These are phyloP conservation scores for Deilephila porcellus DNA, from an alignment of 2,888 invertebrate species.

Conservation along the genomic window DNA sequence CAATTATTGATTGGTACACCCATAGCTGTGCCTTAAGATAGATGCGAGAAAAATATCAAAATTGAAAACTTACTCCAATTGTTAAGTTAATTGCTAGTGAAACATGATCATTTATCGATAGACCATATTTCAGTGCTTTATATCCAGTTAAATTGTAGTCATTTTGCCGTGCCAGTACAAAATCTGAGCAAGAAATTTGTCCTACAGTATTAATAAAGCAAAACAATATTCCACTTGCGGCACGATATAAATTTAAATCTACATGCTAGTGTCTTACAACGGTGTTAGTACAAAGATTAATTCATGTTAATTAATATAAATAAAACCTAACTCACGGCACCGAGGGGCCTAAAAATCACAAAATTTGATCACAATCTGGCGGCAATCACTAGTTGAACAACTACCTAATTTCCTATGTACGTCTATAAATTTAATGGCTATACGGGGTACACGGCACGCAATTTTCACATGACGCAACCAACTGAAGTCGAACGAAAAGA, in stretches of 20 bases:
- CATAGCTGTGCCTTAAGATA: too few relatives aligned
- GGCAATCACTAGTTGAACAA: constrained; percentile 75
- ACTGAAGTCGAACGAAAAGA: constrained; percentile 70
- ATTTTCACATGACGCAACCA: constrained; percentile 76
- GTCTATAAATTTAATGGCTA: constrained; percentile 79
- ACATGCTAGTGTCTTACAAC: neutral
- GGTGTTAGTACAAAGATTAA: constrained; percentile 43
- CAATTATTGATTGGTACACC: too few relatives aligned
- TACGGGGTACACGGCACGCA: constrained; percentile 73
- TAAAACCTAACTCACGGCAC: constrained; percentile 49
- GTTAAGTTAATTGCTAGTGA: too few relatives aligned
- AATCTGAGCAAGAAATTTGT: too few relatives aligned
- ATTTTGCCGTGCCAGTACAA: too few relatives aligned
- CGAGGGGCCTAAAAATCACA: constrained; percentile 56
- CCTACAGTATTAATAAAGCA: neutral
- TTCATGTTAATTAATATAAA: constrained; percentile 47
- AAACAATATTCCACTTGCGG: neutral
- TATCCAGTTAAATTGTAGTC: too few relatives aligned
- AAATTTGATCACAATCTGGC: constrained; percentile 66
- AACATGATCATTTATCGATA: too few relatives aligned
- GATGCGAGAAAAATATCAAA: too few relatives aligned
- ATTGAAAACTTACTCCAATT: too few relatives aligned
- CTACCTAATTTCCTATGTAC: constrained; percentile 79
- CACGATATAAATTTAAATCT: neutral
- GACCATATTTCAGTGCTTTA: too few relatives aligned